phyloP scores from a whole-genome alignment of 2,888 invertebrate genomes.

The Eumerus sabulonum region DNA sequence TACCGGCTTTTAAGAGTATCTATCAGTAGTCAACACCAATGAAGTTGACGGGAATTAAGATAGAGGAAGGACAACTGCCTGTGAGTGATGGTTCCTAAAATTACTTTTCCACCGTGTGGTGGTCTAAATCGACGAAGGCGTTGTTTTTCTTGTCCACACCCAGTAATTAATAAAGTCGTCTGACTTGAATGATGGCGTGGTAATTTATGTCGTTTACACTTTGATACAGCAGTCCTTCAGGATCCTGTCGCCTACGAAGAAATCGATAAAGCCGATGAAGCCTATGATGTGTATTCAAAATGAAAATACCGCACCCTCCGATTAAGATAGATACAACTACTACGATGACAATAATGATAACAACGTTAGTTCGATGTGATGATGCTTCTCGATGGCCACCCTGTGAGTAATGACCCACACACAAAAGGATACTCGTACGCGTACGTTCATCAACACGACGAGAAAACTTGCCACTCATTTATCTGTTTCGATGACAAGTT shows the following conservation, averaged over 20 bases:
- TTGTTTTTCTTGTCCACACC: constrained; percentile 25
- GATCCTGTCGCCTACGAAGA: constrained; percentile 17
- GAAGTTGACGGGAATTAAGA: constrained; percentile 30
- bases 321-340: constrained; percentile 13
- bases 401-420: constrained; percentile 61
- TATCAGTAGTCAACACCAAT: too few species aligned
- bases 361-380: constrained; percentile 36
- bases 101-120: constrained; percentile 35
- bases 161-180: constrained; percentile 47
- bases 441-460: constrained; percentile 32
- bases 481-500: constrained; percentile 45
- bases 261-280: constrained; percentile 10
- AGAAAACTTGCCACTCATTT: constrained; percentile 54
- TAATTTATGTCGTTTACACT: constrained; percentile 19
- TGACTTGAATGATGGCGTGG: constrained; percentile 7
- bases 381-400: constrained; percentile 11
- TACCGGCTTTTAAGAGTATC: too few species aligned
- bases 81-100: constrained; percentile 54
- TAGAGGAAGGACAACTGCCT: constrained; percentile 35
- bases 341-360: constrained; percentile 22
- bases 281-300: constrained; percentile 26
- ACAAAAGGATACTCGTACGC: constrained; percentile 48
- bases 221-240: constrained; percentile 6
- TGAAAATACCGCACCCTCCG: constrained; percentile 35
- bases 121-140: constrained; percentile 28